Conservation (phyloP, 2,113 vertebrate genomes). For the Caloenas nicobarica region DNA sequence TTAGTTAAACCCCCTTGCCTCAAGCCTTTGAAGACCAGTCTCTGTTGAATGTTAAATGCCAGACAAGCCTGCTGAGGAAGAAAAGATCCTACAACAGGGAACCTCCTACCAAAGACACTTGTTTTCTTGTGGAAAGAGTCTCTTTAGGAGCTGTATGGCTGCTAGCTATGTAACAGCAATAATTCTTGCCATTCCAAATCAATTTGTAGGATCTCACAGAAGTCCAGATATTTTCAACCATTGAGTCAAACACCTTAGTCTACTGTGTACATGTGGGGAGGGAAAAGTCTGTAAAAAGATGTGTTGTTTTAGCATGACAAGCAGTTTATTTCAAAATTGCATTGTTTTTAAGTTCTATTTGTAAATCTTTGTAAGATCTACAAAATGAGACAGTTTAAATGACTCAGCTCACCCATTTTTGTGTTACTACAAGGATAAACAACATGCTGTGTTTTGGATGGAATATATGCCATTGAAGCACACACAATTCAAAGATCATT, state of each 20-base stretch:
- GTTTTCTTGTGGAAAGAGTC: neutral
- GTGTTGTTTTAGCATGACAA: neutral
- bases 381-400: constrained; percentile 18
- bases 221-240: neutral
- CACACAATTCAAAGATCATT: neutral
- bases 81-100: neutral
- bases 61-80: neutral
- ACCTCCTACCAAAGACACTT: neutral
- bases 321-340: neutral
- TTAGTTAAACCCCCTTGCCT: neutral
- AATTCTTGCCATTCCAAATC: neutral
- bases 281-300: neutral
- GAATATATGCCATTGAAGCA: neutral
- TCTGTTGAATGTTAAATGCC: neutral
- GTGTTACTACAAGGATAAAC: neutral
- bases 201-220: neutral
- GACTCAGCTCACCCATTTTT: constrained; percentile 2
- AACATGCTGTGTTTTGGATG: neutral
- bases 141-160: neutral
- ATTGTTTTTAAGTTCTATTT: neutral
- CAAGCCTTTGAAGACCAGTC: neutral
- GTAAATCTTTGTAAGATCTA: constrained; percentile 3
- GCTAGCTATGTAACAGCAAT: neutral
- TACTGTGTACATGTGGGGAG: neutral
- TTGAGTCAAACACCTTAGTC: neutral